Percentiles rank a stretch among this genome's conserved stretches.
These are phyloP conservation scores for Criorhina ranunculi DNA, from an alignment of 2,888 invertebrate genomes.

Conservation along the genomic window DNA sequence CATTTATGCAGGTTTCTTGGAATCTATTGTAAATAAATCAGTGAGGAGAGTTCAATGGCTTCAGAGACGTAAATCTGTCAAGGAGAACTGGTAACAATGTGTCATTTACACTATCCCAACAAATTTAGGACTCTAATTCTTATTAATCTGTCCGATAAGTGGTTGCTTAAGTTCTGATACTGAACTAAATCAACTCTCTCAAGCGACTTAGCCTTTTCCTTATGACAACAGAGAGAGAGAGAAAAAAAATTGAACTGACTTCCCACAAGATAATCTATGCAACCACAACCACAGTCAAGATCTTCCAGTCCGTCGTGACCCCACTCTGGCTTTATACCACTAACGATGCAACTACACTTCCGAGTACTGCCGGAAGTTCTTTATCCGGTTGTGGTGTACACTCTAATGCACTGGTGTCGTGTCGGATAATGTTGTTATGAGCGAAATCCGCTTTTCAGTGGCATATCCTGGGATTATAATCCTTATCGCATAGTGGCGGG, in stretches of 20 bases:
- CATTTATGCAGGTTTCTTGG: not conserved
- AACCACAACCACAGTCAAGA: conserved; percentile 1
- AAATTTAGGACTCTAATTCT: no score
- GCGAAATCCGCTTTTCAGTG: conserved; percentile 34
- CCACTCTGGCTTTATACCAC: not conserved
- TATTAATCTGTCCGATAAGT: no score
- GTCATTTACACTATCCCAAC: no score
- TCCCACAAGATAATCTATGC: conserved; percentile 8
- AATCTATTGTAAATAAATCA: not conserved
- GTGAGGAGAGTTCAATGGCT: not conserved
- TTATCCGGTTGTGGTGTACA: conserved; percentile 31
- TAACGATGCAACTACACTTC: conserved; percentile 45
- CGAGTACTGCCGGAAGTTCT: conserved; percentile 39
- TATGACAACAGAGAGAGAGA: not conserved
- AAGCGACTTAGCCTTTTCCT: no score
- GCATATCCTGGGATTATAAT: conserved; percentile 30
- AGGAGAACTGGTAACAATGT: not conserved
- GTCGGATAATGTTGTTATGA: conserved; percentile 44
- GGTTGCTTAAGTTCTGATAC: no score
- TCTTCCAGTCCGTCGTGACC: not conserved
- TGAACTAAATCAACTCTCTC: no score
- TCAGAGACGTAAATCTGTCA: not conserved
- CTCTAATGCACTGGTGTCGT: conserved; percentile 42
- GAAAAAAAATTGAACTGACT: not conserved
- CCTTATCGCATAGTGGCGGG: conserved; percentile 9